Base-by-base conservation (phyloP, 1,140 invertebrate genomes). In the Sitobion miscanthi region DNA sequence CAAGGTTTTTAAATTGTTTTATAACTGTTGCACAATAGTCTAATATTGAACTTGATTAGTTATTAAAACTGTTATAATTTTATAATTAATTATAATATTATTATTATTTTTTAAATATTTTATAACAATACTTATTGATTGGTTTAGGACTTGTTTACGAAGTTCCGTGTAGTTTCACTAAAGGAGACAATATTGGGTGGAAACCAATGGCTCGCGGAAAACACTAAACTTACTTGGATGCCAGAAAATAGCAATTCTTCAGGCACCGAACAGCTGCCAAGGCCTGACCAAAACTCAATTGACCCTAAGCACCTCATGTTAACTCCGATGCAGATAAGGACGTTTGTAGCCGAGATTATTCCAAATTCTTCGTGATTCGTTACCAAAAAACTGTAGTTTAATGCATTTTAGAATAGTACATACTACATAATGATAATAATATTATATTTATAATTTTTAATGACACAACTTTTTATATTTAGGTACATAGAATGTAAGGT, bases 261-360 rank as follows among this genome's bases (percentile, higher is more conserved):
- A 5, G 23, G 17, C 9, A n/a, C 14, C 3, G 52, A 86, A 42
- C 25, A 17, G 20, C 35, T 21, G 49, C 25, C 0, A 7, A 30
- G 0, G 14, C 7, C 38, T 20, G 54, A 42, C 2, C 11, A 69
- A 45, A 35, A 20, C 47, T 52, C 8, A 17, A 17, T 86, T 1
- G 77, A 93, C 2, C 91, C 82, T 4, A 93, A 45, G 25, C 82
- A 86, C 2, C 0, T 93, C 14, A 42, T 54, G 49, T 86, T 93
- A n/a, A 93, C 91, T 21, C 91, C 91, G 14, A 93, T 93, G 91
- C 91, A 93, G 25, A 93, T 93, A 85, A 86, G 91, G 23, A 93
- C 91, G 49, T 93, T 93, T 42, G 82, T 93, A 21, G 91, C 91
- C 0, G 91, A 93, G 7, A 93, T 93, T 52, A 90, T 7, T 62